A percentile compares a stretch with the other conserved stretches of the same genome.
Evolutionary conservation across 2,113 vertebrate species (phyloP).

Genomic region (Notothenia rossii): DNA sequence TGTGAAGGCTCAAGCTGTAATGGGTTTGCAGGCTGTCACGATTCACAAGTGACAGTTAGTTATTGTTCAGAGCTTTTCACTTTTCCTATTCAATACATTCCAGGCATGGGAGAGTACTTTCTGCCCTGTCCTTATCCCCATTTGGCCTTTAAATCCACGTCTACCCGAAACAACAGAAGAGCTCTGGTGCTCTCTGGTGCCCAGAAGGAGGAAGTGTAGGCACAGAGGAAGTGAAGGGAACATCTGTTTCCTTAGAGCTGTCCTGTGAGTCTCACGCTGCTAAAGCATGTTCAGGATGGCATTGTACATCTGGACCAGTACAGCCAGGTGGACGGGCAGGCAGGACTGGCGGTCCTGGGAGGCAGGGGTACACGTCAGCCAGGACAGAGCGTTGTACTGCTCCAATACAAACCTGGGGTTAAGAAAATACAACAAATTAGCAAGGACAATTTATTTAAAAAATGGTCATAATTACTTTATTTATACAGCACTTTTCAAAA

Average conservation of each 20-base stretch:
- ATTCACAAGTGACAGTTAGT: background rate
- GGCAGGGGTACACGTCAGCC: constrained; percentile 97
- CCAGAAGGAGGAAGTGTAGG: constrained; percentile 56
- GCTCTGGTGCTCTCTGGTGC: constrained; percentile 75
- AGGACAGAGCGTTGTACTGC: constrained; percentile 99
- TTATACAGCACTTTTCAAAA: too few relatives aligned
- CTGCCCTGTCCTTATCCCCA: constrained; percentile 21
- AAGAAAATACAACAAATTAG: background rate
- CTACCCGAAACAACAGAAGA: constrained; percentile 34
- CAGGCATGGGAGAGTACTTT: constrained; percentile 43
- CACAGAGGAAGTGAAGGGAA: constrained; percentile 42
- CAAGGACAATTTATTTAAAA: background rate
- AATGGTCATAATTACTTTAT: too few relatives aligned
- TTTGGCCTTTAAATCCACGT: constrained; percentile 41
- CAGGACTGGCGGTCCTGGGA: constrained; percentile 98
- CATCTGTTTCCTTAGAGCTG: constrained; percentile 1
- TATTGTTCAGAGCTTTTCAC: constrained; percentile 40
- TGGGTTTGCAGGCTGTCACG: constrained; percentile 21
- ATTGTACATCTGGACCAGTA: constrained; percentile 99
- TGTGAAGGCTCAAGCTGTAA: constrained; percentile 49
- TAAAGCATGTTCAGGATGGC: constrained; percentile 97
- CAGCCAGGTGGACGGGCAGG: constrained; percentile 97
- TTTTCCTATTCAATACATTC: constrained; percentile 51
- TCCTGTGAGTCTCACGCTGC: constrained; percentile 56
- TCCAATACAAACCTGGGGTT: constrained; percentile 94